Evolutionary conservation across 2,113 vertebrate species (phyloP).

Genomic region (Neofelis nebulosa): DNA sequence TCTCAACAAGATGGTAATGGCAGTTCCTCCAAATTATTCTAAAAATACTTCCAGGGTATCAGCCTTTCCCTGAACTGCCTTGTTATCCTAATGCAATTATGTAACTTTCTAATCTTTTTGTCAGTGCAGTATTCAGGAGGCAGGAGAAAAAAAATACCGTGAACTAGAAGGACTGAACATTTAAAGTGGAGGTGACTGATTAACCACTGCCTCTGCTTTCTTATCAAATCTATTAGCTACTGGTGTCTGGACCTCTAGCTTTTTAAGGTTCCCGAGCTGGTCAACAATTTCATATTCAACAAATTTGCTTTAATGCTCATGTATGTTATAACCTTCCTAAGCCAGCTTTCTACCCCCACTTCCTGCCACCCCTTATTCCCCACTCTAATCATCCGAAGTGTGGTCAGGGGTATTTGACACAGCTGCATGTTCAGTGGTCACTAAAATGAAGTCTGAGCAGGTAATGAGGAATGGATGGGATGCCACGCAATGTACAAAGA

Average conservation of each 20-base stretch:
- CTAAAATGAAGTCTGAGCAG: not conserved
- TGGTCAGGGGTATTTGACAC: not conserved
- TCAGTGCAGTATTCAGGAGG: constrained; percentile 20
- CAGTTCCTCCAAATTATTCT: constrained; percentile 53
- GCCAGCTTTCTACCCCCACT: not conserved
- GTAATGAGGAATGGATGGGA: not conserved
- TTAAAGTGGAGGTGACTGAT: constrained; percentile 16
- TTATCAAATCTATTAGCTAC: not conserved
- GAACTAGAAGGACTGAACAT: not conserved
- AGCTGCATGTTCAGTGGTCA: not conserved
- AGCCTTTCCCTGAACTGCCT: constrained; percentile 51
- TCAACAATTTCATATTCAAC: constrained; percentile 24
- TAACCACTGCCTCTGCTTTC: not conserved
- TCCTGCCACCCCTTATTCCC: fast-evolving
- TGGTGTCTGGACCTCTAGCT: not conserved
- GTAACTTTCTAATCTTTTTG: constrained; percentile 53
- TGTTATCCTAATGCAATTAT: constrained; percentile 68
- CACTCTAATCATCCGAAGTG: not conserved
- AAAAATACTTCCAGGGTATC: constrained; percentile 17
- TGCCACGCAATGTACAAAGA: not conserved
- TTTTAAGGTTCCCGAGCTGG: not conserved
- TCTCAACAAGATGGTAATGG: not conserved
- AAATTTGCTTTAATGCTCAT: not conserved
- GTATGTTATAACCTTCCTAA: not conserved
- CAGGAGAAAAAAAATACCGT: constrained; percentile 41